phyloP scores from a whole-genome alignment of 2,113 vertebrate genomes.

The Protomyctophum bolini region DNA sequence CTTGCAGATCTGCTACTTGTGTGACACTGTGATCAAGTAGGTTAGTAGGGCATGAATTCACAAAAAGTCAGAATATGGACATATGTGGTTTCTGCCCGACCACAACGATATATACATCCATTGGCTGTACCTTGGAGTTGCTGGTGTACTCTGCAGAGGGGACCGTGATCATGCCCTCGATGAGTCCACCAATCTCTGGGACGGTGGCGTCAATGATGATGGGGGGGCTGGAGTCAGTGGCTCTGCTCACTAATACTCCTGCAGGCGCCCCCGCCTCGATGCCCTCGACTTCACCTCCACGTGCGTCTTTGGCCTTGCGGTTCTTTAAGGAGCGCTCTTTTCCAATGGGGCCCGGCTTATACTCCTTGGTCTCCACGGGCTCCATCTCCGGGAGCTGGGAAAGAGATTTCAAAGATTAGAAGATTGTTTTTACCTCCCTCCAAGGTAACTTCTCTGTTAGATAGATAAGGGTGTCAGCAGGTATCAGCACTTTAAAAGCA shows the following conservation, averaged over 20 bases:
- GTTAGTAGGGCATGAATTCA: too few species aligned
- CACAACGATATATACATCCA: too few species aligned
- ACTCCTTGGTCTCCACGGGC: slow-evolving; percentile 92
- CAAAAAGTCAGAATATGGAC: too few species aligned
- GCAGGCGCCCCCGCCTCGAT: slow-evolving; percentile 83
- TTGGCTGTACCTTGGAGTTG: slow-evolving; percentile 84
- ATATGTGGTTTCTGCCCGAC: too few species aligned
- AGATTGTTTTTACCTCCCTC: background rate
- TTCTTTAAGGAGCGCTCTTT: slow-evolving; percentile 98
- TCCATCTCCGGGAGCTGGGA: slow-evolving; percentile 91
- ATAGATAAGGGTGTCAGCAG: too few species aligned
- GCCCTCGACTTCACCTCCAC: slow-evolving; percentile 87
- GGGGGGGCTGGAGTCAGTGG: slow-evolving; percentile 83
- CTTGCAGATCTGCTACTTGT: too few species aligned
- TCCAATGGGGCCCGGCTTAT: slow-evolving; percentile 97
- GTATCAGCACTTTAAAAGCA: too few species aligned
- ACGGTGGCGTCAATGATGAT: slow-evolving; percentile 86
- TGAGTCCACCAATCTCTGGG: slow-evolving; percentile 88
- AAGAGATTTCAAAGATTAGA: background rate
- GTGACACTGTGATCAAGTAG: too few species aligned
- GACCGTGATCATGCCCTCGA: slow-evolving; percentile 94
- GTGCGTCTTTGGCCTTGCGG: slow-evolving; percentile 94
- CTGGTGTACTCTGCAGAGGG: slow-evolving; percentile 88
- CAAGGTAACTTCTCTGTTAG: background rate
- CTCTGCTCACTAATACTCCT: slow-evolving; percentile 72